A percentile compares a stretch with the other conserved stretches of the same genome.
These are phyloP conservation scores for Tipula lateralis DNA, from an alignment of 2,888 invertebrate genomes.

Conservation along the genomic window DNA sequence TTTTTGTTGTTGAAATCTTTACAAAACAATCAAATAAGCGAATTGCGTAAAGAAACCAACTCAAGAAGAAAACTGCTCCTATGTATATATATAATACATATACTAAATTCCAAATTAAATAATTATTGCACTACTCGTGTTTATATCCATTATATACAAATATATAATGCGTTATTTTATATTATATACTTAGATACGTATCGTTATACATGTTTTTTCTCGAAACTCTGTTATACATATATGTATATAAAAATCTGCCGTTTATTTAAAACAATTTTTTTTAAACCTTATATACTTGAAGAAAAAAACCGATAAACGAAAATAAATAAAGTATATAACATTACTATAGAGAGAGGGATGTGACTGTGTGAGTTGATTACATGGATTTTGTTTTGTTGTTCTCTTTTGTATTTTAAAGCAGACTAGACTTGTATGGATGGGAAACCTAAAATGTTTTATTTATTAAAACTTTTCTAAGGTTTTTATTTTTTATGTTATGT, in stretches of 20 bases:
- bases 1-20: not conserved
- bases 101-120: not conserved
- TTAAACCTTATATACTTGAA: not conserved
- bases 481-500: not conserved
- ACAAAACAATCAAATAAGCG: not conserved
- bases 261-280: not conserved
- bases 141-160: not conserved
- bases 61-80: not conserved
- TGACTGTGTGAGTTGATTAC: not conserved
- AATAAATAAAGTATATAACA: not conserved
- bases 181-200: not conserved
- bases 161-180: not conserved
- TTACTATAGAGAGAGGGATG: not conserved
- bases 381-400: not conserved
- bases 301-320: not conserved
- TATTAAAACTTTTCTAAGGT: slow-evolving; percentile 4
- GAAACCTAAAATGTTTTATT: slow-evolving; percentile 20
- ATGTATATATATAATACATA: not conserved
- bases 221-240: no score
- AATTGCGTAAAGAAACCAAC: not conserved
- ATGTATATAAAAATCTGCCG: not conserved
- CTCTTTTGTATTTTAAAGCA: not conserved
- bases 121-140: not conserved
- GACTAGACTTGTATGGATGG: not conserved
- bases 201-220: not conserved